Conservation (phyloP, 2,888 invertebrate genomes). For the Hirtodrosophila alboralis region DNA sequence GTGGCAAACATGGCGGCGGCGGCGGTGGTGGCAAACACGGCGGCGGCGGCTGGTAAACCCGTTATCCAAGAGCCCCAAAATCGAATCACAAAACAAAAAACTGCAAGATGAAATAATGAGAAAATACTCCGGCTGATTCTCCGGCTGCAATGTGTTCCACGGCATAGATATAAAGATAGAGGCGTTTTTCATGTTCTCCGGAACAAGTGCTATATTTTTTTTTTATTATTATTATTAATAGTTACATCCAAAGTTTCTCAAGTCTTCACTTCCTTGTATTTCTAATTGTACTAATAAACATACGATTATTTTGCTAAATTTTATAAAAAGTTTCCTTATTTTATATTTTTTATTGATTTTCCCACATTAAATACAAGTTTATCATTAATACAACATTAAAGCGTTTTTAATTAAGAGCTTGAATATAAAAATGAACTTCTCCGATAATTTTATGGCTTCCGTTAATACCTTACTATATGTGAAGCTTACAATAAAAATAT, state of each 20-base stretch:
- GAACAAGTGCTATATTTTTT: constrained; percentile 18
- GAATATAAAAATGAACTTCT: no score
- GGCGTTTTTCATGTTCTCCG: constrained; percentile 13
- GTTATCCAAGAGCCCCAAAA: background rate
- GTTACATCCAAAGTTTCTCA: constrained; percentile 32
- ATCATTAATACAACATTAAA: no score
- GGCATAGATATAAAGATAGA: constrained; percentile 39
- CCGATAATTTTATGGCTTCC: no score
- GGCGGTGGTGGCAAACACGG: constrained; percentile 52
- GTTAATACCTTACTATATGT: no score
- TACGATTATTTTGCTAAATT: constrained; percentile 43
- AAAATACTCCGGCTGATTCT: constrained; percentile 51
- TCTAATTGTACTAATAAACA: constrained; percentile 49
- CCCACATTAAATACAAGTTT: no score
- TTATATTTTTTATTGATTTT: no score
- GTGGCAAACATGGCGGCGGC: constrained; percentile 49
- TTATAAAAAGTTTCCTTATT: no score
- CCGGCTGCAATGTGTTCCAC: constrained; percentile 47
- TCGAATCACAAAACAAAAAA: constrained; percentile 13
- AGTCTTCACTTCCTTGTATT: constrained; percentile 11
- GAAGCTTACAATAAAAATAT: no score
- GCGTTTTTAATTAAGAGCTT: no score
- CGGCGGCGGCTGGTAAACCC: constrained; percentile 58
- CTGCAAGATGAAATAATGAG: constrained; percentile 37
- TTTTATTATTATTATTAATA: constrained; percentile 22